These are phyloP conservation scores for Caenorhabditis plicata DNA, from an alignment of 2,888 invertebrate species.

Conservation along the genomic window DNA sequence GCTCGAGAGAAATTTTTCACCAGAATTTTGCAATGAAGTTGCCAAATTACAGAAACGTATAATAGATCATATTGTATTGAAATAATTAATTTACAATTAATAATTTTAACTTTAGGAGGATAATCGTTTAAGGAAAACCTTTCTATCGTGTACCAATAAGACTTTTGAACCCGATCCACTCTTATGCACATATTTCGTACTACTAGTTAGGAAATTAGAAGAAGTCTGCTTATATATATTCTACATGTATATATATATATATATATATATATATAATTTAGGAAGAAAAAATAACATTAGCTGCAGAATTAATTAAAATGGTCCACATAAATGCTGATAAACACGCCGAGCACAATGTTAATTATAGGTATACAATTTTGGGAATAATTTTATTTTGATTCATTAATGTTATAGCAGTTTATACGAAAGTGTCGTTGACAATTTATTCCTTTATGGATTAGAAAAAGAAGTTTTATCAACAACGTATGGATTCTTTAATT, in stretches of 20 bases:
- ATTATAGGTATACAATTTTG: constrained; percentile 2
- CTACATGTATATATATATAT: too few relatives aligned
- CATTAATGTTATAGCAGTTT: constrained; percentile 6
- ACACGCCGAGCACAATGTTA: constrained; percentile 8
- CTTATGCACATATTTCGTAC: background rate
- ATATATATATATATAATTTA: too few relatives aligned
- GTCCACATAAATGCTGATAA: constrained; percentile 15
- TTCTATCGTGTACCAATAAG: background rate
- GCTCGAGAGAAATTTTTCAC: constrained; percentile 13
- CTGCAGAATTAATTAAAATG: constrained; percentile 21
- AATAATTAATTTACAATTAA: background rate
- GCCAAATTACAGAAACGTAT: constrained; percentile 4
- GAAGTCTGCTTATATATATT: too few relatives aligned
- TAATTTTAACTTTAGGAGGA: background rate
- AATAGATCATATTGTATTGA: constrained; percentile 9
- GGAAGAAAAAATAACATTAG: constrained; percentile 16
- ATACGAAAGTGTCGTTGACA: constrained; percentile 21
- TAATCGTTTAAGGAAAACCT: background rate
- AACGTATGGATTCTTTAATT: background rate
- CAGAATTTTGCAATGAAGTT: constrained; percentile 17
- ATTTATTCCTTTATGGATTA: constrained; percentile 9
- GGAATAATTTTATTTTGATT: background rate
- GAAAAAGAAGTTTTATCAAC: background rate
- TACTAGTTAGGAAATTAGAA: constrained; percentile 1
- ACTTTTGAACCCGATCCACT: background rate